A percentile compares a stretch with the other conserved stretches of the same genome.
Conservation (phyloP, 2,888 invertebrate species). For the Cataglyphis altisquamis region DNA sequence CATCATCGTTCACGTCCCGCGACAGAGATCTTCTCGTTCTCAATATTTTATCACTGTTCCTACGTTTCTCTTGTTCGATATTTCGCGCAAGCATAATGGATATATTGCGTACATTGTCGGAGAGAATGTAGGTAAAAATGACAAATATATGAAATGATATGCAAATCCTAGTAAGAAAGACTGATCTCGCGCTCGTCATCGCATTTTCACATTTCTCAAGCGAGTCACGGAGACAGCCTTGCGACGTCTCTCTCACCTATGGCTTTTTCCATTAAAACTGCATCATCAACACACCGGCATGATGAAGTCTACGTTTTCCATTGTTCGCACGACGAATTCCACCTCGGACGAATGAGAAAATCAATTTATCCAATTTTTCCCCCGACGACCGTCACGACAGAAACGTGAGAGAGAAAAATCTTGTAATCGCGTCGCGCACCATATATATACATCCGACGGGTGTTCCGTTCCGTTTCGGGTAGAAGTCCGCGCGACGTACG, state of each 20-base stretch:
- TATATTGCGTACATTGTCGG: constrained; percentile 32
- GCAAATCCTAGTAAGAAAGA: constrained; percentile 47
- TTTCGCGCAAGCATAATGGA: constrained; percentile 37
- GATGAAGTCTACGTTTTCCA: constrained; percentile 40
- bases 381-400: constrained; percentile 22
- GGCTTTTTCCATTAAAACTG: constrained; percentile 50
- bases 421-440: constrained; percentile 36
- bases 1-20: constrained; percentile 19
- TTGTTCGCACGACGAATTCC: constrained; percentile 28
- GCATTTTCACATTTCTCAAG: constrained; percentile 35
- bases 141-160: constrained; percentile 49
- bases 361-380: constrained; percentile 42
- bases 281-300: constrained; percentile 35
- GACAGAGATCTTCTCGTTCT: neutral
- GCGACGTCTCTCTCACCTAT: constrained; percentile 24
- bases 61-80: constrained; percentile 18
- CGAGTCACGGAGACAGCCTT: constrained; percentile 31
- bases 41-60: constrained; percentile 11
- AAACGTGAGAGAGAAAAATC: constrained; percentile 47
- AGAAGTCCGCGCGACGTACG: constrained; percentile 24
- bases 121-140: constrained; percentile 45
- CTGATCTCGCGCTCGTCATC: constrained; percentile 9
- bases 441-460: constrained; percentile 15
- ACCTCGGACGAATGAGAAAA: constrained; percentile 6
- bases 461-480: constrained; percentile 29